Evolutionary conservation across 2,888 invertebrate genomes (phyloP), one percentile per base, ranked within the genome.

Genomic region (Onchidella celtica): DNA sequence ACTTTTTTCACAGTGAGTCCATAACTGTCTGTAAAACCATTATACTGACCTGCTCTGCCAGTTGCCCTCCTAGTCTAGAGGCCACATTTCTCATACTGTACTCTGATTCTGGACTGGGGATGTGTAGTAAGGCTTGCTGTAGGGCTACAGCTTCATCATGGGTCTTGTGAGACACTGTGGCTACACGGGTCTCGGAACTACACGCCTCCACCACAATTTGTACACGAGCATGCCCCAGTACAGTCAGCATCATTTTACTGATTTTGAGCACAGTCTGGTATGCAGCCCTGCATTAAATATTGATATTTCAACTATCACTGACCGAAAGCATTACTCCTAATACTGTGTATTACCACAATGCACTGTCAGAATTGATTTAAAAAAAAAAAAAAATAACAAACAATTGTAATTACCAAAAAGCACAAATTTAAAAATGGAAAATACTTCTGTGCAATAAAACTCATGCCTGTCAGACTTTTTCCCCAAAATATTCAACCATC

Each of bases 231-330:
- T 97, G 96, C 14, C 97, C 97, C 84, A 98, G 95, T 11, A 97
- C 96, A 47, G 97, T 97, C 76, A 99, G 94, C 89, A 97, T 95
- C 83, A 99, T 94, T 94, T 98, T 98, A 87, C 97, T 96, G 87
- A 98, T 95, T 92, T 97, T 97, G 89, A 98, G 95, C 86, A 98
- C 96, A 68, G 97, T 96, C 90, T 97, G 95, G 93, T 97, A 98
- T 14, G 83, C 80, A 36, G 82, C 65, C 70, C 83, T 83, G 79
- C 17, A 47, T n/a, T n/a, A n/a, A n/a, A n/a, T n/a, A n/a, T n/a
- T n/a, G n/a, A n/a, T n/a, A n/a, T n/a, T n/a, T n/a, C n/a, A n/a
- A n/a, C n/a, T n/a, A n/a, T n/a, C n/a, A n/a, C n/a, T n/a, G n/a
- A n/a, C n/a, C n/a, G n/a, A n/a, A n/a, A n/a, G n/a, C n/a, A n/a